Percentiles rank a stretch among this genome's conserved stretches.
phyloP scores from a whole-genome alignment of 2,888 invertebrate species.

The Plebejus melissa region DNA sequence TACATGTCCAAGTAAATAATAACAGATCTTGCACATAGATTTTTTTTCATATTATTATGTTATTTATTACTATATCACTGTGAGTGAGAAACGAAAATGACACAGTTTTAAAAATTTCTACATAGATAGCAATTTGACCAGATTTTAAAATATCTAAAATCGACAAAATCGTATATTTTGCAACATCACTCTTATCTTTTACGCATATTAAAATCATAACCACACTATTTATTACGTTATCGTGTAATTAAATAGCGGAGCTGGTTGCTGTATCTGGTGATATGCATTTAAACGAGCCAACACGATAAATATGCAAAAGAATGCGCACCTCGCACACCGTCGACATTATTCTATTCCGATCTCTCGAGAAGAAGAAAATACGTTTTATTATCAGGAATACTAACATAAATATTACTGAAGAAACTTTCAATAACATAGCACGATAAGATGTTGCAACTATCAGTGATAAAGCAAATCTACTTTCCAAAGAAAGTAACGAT shows the following conservation, averaged over 20 bases:
- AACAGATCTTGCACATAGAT: no score
- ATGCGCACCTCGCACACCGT: slow-evolving; percentile 26
- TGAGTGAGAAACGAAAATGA: background rate
- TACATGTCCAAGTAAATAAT: background rate
- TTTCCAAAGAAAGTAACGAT: background rate
- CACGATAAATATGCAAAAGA: slow-evolving; percentile 39
- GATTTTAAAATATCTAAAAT: background rate
- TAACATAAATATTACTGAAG: slow-evolving; percentile 1
- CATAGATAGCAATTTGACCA: background rate
- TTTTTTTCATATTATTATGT: background rate
- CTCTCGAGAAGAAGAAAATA: background rate
- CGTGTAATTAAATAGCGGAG: slow-evolving; percentile 53
- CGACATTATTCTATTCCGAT: slow-evolving; percentile 17
- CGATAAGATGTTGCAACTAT: slow-evolving; percentile 26
- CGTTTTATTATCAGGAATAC: background rate
- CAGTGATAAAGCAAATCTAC: background rate
- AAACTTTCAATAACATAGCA: slow-evolving; percentile 14
- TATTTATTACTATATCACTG: background rate
- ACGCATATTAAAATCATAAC: slow-evolving; percentile 32
- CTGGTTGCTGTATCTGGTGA: slow-evolving; percentile 31
- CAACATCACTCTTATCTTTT: slow-evolving; percentile 4
- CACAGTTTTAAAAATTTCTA: background rate
- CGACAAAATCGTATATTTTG: background rate
- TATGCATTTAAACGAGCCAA: slow-evolving; percentile 26
- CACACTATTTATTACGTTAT: slow-evolving; percentile 41